These are phyloP conservation scores for Dryomyza anilis DNA, from an alignment of 2,888 invertebrate species.

Conservation along the genomic window DNA sequence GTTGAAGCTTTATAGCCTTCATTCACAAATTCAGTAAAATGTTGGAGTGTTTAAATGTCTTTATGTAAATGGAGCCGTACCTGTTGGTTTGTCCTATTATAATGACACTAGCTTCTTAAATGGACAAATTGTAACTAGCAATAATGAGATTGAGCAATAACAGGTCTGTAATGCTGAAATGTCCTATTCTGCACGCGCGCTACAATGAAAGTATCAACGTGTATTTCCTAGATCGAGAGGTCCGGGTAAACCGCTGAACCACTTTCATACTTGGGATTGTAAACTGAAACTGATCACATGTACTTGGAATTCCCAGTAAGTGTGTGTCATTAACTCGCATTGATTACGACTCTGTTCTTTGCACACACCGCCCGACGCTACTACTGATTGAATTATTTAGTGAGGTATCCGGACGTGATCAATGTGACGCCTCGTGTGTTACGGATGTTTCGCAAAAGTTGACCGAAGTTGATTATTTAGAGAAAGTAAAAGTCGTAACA, in stretches of 20 bases:
- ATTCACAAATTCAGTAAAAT: constrained; percentile 37
- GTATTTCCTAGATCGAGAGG: constrained; percentile 67
- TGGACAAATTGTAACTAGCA: constrained; percentile 35
- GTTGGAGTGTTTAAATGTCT: constrained; percentile 37
- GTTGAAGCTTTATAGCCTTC: constrained; percentile 37
- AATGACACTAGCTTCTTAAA: constrained; percentile 30
- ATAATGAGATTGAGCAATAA: constrained; percentile 59
- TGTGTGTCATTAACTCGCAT: constrained; percentile 36
- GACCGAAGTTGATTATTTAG: constrained; percentile 39
- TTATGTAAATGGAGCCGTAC: constrained; percentile 40
- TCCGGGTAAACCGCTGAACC: constrained; percentile 71
- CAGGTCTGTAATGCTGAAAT: constrained; percentile 70
- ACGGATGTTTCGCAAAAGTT: constrained; percentile 38
- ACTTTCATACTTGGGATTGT: constrained; percentile 65
- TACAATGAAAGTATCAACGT: constrained; percentile 63
- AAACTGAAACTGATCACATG: constrained; percentile 47
- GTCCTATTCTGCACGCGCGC: constrained; percentile 47
- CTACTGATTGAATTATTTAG: constrained; percentile 38
- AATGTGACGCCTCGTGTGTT: constrained; percentile 44
- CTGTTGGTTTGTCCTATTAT: constrained; percentile 30
- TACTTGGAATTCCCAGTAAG: constrained; percentile 32
- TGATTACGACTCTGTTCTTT: constrained; percentile 38
- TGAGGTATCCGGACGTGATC: constrained; percentile 22
- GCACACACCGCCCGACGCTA: constrained; percentile 39
- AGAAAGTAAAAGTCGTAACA: constrained; percentile 40